Evolutionary conservation across 2,888 invertebrate species (phyloP), one percentile per base, ranked within the genome.

Genomic region (Dolomedes plantarius): DNA sequence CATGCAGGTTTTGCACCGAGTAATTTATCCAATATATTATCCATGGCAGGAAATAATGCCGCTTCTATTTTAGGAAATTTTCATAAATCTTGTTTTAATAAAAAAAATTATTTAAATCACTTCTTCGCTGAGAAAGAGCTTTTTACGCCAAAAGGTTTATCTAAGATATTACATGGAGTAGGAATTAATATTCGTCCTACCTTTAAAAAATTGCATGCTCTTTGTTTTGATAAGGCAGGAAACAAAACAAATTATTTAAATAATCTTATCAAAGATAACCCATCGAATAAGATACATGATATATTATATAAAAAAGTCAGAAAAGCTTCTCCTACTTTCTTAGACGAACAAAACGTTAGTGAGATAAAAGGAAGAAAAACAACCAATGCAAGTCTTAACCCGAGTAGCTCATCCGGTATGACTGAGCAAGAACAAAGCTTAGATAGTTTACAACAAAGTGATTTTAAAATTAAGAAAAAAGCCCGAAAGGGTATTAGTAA

Each of bases 161-260:
- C 69, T 31, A 68, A 56, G 46, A 56, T 68, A 23, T n/a, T 77
- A 69, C 9, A n/a, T 23, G 46, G 76, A 41, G 76, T 29, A 76
- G 76, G 76, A 76, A 23, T 41, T 76, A 76, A 46, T 19, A 41
- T 67, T 76, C 65, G 76, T 36, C n/a, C 65, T 50, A 19, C 46
- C n/a, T 77, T 77, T 50, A 27, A 77, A 76, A 65, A 27, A 3
- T 67, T 76, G 67, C 76, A 67, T 76, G 46, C 46, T 67, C 74
- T 77, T 68, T 77, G 77, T 77, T 77, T 68, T 77, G 77, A 77
- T 68, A 77, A 77, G 16, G 56, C 69, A 36, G 74, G 76, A 67
- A 65, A 67, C 36, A 74, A 74, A 74, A 74, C 74, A 74, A 32
- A 64, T 23, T 62, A 64, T 64, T 19, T 74, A 74, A 32, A 74